Evolutionary conservation across 2,888 invertebrate genomes (phyloP), one percentile per base, ranked within the genome.

Genomic region (Ariolimax columbianus): DNA sequence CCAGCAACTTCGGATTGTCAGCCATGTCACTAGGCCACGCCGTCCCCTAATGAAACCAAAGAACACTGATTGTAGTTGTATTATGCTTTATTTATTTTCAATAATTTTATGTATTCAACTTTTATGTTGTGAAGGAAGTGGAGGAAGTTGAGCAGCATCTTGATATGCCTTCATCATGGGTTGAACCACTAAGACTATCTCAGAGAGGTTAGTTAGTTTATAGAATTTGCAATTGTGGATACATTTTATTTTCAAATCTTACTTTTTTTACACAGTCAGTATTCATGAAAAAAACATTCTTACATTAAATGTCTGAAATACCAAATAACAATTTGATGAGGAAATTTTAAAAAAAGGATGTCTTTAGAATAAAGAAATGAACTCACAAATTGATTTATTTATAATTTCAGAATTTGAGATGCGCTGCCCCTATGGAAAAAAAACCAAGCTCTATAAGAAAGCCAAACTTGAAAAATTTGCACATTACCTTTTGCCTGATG

Each of bases 391-490:
- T n/a, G 0, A 63, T 66, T 66, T 33, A 17, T 51, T 59, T 77
- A 0, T 55, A 55, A 47, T 86, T 89, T 1, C 87, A 94, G 94
- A 94, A 89, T 94, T 93, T 89, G 92, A 94, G 88, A 93, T 93
- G 91, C 95, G 97, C 19, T 98, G 96, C 94, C 97, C 97, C 1
- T 90, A 91, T 0, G 96, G 96, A 38, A 96, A 96, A 43, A 95
- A 95, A 88, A 93, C 92, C 2, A 93, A 93, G 83, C 90, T 96
- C 88, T 98, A 96, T 92, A 97, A 97, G 93, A 96, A 96, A 89
- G 96, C 96, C 0, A 95, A 96, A 66, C 95, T 97, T 14, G 97
- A 97, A 93, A 96, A 96, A 88, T 97, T 96, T 93, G 96, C 97
- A 0, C 96, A 97, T 0, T 97, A 97, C 90, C 95, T 96, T 0